Evolutionary conservation across 2,797 vertebrate species (phyloP).

Genomic region (Lithobates pipiens): DNA sequence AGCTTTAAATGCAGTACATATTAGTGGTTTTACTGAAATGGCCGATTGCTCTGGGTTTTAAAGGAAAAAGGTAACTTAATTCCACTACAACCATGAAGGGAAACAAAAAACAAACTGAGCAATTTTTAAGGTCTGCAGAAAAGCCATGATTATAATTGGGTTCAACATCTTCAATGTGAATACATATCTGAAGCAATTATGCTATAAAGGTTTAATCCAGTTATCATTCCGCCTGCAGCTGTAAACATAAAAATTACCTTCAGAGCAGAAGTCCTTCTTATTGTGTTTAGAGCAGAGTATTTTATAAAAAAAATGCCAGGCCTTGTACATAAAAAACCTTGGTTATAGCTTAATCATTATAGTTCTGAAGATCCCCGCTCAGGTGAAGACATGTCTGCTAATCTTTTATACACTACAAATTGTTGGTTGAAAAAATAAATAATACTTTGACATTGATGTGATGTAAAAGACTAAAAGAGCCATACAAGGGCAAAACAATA

Average conservation of each 20-base stretch:
- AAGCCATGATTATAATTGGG: constrained; percentile 37
- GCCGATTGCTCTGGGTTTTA: constrained; percentile 40
- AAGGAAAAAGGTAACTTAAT: constrained; percentile 7
- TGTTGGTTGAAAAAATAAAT: no score
- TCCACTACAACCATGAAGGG: constrained; percentile 9
- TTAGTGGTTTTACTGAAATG: background rate
- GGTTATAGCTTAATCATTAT: background rate
- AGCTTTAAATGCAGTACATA: background rate
- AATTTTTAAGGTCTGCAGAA: constrained; percentile 41
- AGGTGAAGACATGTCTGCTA: no score
- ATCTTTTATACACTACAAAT: no score
- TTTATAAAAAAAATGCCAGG: background rate
- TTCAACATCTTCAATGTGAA: constrained; percentile 29
- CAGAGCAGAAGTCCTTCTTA: background rate
- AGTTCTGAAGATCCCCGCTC: background rate
- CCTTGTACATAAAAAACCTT: background rate
- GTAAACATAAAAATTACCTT: constrained; percentile 32
- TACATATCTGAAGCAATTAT: constrained; percentile 44
- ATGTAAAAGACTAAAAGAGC: no score
- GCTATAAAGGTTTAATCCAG: constrained; percentile 24
- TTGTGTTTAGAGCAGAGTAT: constrained; percentile 6
- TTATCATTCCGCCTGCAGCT: constrained; percentile 39
- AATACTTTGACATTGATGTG: no score
- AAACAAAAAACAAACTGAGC: background rate
- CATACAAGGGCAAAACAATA: no score